phyloP scores from a whole-genome alignment of 2,797 vertebrate genomes.

The Chelon labrosus region DNA sequence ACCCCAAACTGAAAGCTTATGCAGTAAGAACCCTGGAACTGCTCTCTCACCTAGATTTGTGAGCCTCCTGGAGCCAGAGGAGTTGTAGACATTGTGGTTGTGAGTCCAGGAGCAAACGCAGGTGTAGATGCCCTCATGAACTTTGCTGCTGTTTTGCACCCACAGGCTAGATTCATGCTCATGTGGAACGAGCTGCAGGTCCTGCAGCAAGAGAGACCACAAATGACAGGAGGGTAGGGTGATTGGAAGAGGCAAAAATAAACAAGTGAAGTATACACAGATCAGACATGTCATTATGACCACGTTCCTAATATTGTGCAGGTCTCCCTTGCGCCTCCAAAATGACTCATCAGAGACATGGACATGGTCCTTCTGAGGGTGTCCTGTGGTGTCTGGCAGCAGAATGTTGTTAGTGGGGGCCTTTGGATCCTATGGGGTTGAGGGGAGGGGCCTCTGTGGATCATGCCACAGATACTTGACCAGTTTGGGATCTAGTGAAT shows the following conservation, averaged over 20 bases:
- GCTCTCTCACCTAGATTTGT: slow-evolving; percentile 57
- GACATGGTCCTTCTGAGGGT: no score
- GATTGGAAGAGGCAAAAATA: not conserved
- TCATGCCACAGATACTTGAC: no score
- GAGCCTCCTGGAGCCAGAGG: slow-evolving; percentile 76
- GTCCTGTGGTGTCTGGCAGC: no score
- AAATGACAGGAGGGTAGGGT: not conserved
- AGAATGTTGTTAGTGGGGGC: no score
- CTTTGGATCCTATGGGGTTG: no score
- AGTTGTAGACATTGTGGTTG: slow-evolving; percentile 66
- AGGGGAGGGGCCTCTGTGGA: no score
- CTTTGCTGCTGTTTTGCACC: slow-evolving; percentile 8
- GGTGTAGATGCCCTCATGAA: slow-evolving; percentile 77
- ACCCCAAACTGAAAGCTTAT: not conserved
- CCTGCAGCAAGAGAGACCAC: slow-evolving; percentile 36
- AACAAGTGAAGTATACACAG: no score
- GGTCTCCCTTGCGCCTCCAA: no score
- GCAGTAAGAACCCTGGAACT: not conserved
- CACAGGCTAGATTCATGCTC: fast-evolving
- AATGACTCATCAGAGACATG: no score
- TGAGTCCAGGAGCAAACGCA: slow-evolving; percentile 81
- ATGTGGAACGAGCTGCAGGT: slow-evolving; percentile 13
- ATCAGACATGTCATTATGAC: no score
- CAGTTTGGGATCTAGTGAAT: no score
- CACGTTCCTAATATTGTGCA: no score